These are phyloP conservation scores for Perizoma flavofasciatum DNA, from an alignment of 2,888 invertebrate species.

Conservation along the genomic window DNA sequence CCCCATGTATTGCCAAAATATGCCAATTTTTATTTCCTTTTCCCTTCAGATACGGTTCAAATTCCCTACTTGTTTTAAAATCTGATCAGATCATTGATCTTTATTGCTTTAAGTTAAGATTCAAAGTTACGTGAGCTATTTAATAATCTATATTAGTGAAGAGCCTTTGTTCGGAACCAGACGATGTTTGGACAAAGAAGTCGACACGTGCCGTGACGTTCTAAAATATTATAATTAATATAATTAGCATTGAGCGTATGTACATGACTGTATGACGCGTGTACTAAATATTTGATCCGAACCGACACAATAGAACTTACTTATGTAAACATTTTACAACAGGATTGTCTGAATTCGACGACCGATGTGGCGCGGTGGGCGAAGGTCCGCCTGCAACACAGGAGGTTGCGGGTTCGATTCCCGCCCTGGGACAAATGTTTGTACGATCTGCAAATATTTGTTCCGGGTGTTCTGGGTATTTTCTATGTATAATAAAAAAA, in stretches of 20 bases:
- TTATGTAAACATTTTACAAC: too few relatives aligned
- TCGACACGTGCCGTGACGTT: slow-evolving; percentile 43
- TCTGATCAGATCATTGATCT: slow-evolving; percentile 1
- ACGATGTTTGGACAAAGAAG: slow-evolving; percentile 51
- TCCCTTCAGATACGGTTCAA: slow-evolving; percentile 28
- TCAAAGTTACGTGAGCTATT: slow-evolving; percentile 5
- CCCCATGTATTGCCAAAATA: slow-evolving; percentile 25
- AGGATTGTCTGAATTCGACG: too few relatives aligned
- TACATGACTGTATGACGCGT: slow-evolving; percentile 20
- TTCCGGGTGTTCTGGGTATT: too few relatives aligned
- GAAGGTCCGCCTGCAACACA: too few relatives aligned
- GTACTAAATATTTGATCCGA: slow-evolving; percentile 27
- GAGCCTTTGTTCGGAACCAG: slow-evolving; percentile 43
- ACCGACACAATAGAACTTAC: slow-evolving; percentile 18
- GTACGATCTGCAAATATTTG: too few relatives aligned
- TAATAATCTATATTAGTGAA: slow-evolving; percentile 19
- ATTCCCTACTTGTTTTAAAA: slow-evolving; percentile 10
- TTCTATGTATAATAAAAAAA: too few relatives aligned
- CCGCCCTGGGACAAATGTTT: too few relatives aligned
- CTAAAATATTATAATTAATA: slow-evolving; percentile 29
- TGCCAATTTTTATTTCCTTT: slow-evolving; percentile 26
- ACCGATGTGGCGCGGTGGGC: too few relatives aligned
- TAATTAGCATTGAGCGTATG: slow-evolving; percentile 31
- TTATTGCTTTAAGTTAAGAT: slow-evolving; percentile 14
- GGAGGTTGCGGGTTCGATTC: too few relatives aligned